Evolutionary conservation across 2,888 invertebrate species (phyloP), one percentile per base, ranked within the genome.

Genomic region (Brachylomia viminalis): DNA sequence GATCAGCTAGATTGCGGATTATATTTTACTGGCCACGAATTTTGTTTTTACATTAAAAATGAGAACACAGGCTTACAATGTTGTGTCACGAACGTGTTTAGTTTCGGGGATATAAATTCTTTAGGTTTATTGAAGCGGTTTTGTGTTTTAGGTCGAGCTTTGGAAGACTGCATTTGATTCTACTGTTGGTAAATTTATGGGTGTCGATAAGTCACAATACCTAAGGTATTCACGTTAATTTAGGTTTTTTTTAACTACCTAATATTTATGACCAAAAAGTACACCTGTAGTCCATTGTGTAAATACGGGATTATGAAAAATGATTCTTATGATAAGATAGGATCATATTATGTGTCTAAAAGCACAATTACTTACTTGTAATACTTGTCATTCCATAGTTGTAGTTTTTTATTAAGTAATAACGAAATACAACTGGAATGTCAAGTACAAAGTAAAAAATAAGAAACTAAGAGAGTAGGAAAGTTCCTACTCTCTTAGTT

Each of bases 1-100:
- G 95, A 95, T 95, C 93, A 91, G 86, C 85, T 83, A 87, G 93
- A 93, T 94, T 92, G 93, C 91, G 91, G 92, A 93, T 95, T 92
- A 94, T 93, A 92, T 90, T 93, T 92, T 89, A 92, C 89, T 89
- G 85, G 89, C 90, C 88, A 87, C 89, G 84, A 87, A 82, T 88
- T 87, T 88, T 66, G 84, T 86, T 84, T 84, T 84, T 79, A 87
- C 83, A 88, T 88, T 88, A 86, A 88, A 88, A 87, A 88, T 88
- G 83, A 87, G 86, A 86, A 74, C 78, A 78, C 83, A 65, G 54
- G 58, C 79, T 88, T 88, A 88, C 87, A 84, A 82, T 86, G 82
- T 79, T 72, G 77, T 88, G 83, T 82, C 87, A 88, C 89, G 89
- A 88, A 88, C 86, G 77, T 87, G 78, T 84, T 82, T 84, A 82